Conservation (phyloP, 2,797 vertebrate species). For the Sphenopsis melanotis region DNA sequence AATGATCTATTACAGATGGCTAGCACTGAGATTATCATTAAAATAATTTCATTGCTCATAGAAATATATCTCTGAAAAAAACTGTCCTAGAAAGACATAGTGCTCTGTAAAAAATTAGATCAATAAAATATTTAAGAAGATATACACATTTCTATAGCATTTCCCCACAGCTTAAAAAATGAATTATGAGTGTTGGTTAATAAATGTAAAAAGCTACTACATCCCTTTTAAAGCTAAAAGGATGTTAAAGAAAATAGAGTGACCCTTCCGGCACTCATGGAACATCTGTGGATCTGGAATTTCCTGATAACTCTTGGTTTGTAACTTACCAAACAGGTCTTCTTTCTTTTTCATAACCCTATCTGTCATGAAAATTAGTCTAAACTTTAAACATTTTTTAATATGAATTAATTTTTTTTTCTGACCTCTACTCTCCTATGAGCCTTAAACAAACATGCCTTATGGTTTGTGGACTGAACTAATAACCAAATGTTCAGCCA, state of each 20-base stretch:
- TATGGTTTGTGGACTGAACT: not conserved
- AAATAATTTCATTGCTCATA: not conserved
- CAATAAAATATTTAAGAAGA: not conserved
- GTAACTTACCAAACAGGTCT: not conserved
- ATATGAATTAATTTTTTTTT: not conserved
- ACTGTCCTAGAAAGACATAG: not conserved
- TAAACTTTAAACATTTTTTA: not conserved
- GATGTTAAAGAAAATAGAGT: not conserved
- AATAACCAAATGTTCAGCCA: slow-evolving; percentile 27
- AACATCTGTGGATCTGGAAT: slow-evolving; percentile 29
- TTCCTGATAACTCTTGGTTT: slow-evolving; percentile 3
- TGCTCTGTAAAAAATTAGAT: not conserved
- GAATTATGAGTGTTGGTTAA: not conserved
- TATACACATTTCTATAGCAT: not conserved
- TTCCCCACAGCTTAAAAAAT: not conserved
- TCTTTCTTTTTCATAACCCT: not conserved
- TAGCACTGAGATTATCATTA: not conserved
- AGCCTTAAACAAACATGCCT: slow-evolving; percentile 10
- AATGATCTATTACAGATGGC: not conserved
- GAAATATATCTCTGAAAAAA: not conserved
- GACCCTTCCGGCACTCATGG: not conserved
- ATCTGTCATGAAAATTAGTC: not conserved
- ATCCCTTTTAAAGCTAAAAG: not conserved
- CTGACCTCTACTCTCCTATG: not conserved
- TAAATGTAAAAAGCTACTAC: not conserved